Evolutionary conservation across 2,888 invertebrate genomes (phyloP), one percentile per base, ranked within the genome.

Genomic region (Megastigmus dorsalis): DNA sequence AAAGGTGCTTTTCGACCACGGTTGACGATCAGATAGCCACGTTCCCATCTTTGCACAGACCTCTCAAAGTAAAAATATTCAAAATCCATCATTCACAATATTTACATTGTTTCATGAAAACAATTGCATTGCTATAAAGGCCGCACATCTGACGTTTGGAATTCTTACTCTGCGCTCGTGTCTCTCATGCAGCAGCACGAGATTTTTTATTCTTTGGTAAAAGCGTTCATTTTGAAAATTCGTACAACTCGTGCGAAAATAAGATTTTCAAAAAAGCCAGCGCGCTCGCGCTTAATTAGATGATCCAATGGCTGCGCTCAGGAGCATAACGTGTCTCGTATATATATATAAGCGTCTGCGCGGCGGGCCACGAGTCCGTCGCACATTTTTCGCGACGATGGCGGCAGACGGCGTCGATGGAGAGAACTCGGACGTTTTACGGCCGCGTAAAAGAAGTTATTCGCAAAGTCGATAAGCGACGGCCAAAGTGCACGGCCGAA

Each of bases 391-490:
- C 63, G 73, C 75, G 73, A 69, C 73, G 75, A 50, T 62, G n/a
- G 36, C 54, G 33, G 75, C 57, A 62, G n/a, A 45, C 54, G 33
- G 36, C 54, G 33, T 7, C 36, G 48, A 48, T n/a, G 50, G 13
- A 38, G 45, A 60, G 43, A 73, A 75, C 74, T 73, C 74, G 71
- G 72, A 76, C 74, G 73, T 74, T 78, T 79, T 80, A 78, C 68
- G 76, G 69, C 63, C 70, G 52, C 72, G 74, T 78, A 79, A 79
- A 78, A 76, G 68, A 77, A 79, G 79, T 77, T 76, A 77, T 78
- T 80, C 77, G 76, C 68, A 75, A 79, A 80, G 79, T 79, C 79
- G 81, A 81, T 80, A 81, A 82, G 79, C 76, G 75, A 67, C 65
- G 71, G 78, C 76, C 78, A 78, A 78, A 78, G 78, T 80, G 81